Base-by-base conservation (phyloP, 2,113 vertebrate genomes). In the Megaptera novaeangliae region DNA sequence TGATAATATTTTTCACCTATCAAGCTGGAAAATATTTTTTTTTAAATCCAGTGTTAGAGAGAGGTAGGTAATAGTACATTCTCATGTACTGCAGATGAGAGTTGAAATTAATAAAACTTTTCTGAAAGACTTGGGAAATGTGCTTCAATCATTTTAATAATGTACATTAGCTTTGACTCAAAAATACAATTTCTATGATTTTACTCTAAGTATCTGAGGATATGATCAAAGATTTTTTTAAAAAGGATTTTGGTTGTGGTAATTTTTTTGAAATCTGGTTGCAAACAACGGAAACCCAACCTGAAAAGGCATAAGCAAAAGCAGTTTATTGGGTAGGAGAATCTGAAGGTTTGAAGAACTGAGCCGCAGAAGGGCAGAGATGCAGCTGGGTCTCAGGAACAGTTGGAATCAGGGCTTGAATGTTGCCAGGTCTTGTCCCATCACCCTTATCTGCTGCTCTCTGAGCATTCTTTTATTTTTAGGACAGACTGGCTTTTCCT, bases 231-330 rank as follows among this genome's bases (percentile, higher is more conserved):
- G 5, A 10, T 34, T 52, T 69, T 88, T 85, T 9, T 0, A 1
- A 6, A 34, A 77, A 57, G 18, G 6, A n/a, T 39, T 69, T 64
- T 75, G 36, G 21, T 81, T 89, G 49, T 39, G 72, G 15, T 18
- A 0, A 1, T 59, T 46, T 52, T 84, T 72, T 77, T 64, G 9
- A 91, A 81, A 85, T 44, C 12, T 77, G 44, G 27, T 71, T 95
- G 64, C 39, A 95, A 91, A 39, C 34, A 9, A 44, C n/a, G 44
- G 83, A 96, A 84, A 63, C 21, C 25, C 61, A 64, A 69, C 9
- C 31, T 68, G 78, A 46, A 92, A 89, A 89, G 31, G 49, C 49
- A 34, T 75, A 61, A 59, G 68, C 27, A 55, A 71, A 91, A 94
- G 12, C 44, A 41, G 25, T 49, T 41, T 46, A n/a, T 27, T 77